These are phyloP conservation scores for Catharus ustulatus DNA, from an alignment of 2,797 vertebrate species.

Conservation along the genomic window DNA sequence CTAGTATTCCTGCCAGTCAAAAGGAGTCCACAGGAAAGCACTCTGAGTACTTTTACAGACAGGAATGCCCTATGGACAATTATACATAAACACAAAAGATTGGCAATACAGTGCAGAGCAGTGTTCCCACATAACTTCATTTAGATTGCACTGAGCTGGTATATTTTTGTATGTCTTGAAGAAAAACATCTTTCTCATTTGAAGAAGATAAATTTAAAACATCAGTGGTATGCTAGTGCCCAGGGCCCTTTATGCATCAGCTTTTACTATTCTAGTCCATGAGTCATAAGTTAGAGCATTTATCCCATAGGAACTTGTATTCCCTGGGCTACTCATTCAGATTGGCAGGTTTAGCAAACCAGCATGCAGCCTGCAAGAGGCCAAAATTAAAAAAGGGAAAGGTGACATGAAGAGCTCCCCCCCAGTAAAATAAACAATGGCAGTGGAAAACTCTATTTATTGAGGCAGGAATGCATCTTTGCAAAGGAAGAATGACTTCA, in stretches of 20 bases:
- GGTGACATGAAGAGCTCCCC: slow-evolving; percentile 55
- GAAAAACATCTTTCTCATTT: slow-evolving; percentile 84
- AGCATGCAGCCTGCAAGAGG: slow-evolving; percentile 77
- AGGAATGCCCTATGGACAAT: slow-evolving; percentile 80
- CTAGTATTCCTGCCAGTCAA: slow-evolving; percentile 77
- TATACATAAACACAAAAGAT: slow-evolving; percentile 79
- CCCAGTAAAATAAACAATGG: slow-evolving; percentile 73
- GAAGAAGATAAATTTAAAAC: slow-evolving; percentile 82
- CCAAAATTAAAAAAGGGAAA: slow-evolving; percentile 68
- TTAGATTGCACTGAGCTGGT: slow-evolving; percentile 76
- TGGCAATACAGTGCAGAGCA: slow-evolving; percentile 73
- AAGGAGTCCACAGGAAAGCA: slow-evolving; percentile 63
- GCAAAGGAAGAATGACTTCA: slow-evolving; percentile 57
- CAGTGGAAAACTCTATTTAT: slow-evolving; percentile 61
- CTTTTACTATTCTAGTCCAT: slow-evolving; percentile 61
- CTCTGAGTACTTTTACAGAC: slow-evolving; percentile 74
- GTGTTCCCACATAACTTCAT: slow-evolving; percentile 73
- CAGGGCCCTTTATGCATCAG: slow-evolving; percentile 58
- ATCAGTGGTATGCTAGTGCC: slow-evolving; percentile 57
- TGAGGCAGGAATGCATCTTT: slow-evolving; percentile 47
- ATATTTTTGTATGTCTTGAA: slow-evolving; percentile 82
- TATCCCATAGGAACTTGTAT: slow-evolving; percentile 76
- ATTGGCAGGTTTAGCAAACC: slow-evolving; percentile 78
- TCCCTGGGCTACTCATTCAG: slow-evolving; percentile 75
- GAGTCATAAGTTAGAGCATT: slow-evolving; percentile 71